Evolutionary conservation across 2,113 vertebrate species (phyloP), one percentile per base, ranked within the genome.

Genomic region (Apeltes quadracus): DNA sequence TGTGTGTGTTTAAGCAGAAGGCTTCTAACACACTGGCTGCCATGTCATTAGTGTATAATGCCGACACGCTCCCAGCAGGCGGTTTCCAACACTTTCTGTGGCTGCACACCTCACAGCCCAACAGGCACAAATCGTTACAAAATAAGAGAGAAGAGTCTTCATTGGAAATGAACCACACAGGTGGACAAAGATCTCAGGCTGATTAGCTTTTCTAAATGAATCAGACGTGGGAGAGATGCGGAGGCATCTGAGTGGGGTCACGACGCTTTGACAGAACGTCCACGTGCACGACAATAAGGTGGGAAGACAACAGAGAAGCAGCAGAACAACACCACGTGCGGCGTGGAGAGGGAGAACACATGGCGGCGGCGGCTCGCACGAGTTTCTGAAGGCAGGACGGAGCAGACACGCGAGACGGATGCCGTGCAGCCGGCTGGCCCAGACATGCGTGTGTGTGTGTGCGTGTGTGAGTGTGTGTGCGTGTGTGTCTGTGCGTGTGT

Each of bases 181-280:
- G 67, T 69, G 70, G 77, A 81, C 12, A n/a, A 61, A 75, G 41
- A 66, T 75, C n/a, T 67, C 41, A 18, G 75, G 56, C 56, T 41
- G 81, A 38, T 32, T 62, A 46, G 55, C 69, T 69, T 66, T 79
- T 63, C n/a, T 67, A 64, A 36, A 69, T n/a, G 13, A 65, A 48
- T 78, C 51, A 43, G 20, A 62, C 12, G 73, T 38, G 81, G 72
- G 62, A 78, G 58, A 36, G 56, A 58, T 20, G 12, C 18, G 32
- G 53, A 72, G 41, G 58, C 92, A 93, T 93, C 91, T 93, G 92
- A 92, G 89, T 83, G 34, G 82, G 85, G 92, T 93, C 90, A 56
- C 67, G 5, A 16, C 1, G 41, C 14, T 14, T 3, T 32, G 29
- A 32, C 29, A 5, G 3, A 5, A 32, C 29, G 29, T 7, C 29